Conservation (phyloP, 2,888 invertebrate genomes). For the Eretmocerus hayati region DNA sequence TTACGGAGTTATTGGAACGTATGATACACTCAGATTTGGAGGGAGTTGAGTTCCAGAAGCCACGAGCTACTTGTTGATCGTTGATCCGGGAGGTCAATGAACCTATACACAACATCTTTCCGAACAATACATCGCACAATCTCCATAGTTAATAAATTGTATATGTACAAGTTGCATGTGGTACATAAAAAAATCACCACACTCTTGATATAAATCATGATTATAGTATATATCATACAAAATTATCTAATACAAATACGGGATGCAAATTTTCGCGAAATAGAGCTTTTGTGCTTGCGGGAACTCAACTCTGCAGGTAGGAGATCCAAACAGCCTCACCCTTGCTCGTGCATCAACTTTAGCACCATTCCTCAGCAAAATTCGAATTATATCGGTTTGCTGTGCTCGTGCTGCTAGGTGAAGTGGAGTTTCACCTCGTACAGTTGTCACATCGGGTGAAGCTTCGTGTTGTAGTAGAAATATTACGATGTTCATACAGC, state of each 20-base stretch:
- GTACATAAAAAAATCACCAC: too few species aligned
- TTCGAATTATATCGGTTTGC: constrained; percentile 94
- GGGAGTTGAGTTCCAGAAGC: not conserved
- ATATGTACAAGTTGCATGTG: too few species aligned
- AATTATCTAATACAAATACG: not conserved
- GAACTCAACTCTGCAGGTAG: not conserved
- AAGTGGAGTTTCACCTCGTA: constrained; percentile 92
- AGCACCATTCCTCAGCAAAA: constrained; percentile 88
- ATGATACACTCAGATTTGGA: too few species aligned
- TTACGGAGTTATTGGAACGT: too few species aligned
- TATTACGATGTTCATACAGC: constrained; percentile 98
- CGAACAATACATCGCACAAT: too few species aligned
- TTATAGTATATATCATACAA: not conserved
- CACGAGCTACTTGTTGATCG: too few species aligned
- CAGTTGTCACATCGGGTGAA: constrained; percentile 88
- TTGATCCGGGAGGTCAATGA: too few species aligned
- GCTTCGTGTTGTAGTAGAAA: constrained; percentile 91
- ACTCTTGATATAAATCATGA: too few species aligned
- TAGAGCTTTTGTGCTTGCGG: not conserved
- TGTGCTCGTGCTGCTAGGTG: constrained; percentile 95
- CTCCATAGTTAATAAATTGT: too few species aligned
- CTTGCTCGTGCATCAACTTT: constrained; percentile 66
- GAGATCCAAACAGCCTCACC: constrained; percentile 43
- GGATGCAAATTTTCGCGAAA: not conserved
- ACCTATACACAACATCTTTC: too few species aligned